Evolutionary conservation across 2,888 invertebrate species (phyloP).

Genomic region (Horisme vitalbata): DNA sequence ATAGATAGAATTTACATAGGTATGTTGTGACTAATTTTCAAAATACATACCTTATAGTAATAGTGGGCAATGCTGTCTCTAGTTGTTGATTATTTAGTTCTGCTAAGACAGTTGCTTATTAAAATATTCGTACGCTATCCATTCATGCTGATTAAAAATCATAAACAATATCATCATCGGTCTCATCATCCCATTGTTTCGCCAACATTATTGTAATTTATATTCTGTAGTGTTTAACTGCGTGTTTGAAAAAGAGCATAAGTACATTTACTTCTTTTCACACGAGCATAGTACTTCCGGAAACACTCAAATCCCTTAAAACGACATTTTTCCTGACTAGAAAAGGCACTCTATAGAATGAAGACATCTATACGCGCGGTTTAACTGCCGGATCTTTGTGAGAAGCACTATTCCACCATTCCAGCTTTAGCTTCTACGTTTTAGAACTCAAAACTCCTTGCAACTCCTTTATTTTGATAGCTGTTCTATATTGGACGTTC

Average conservation of each 20-base stretch:
- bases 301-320: conserved; percentile 31
- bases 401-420: conserved; percentile 24
- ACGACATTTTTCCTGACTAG: conserved; percentile 48
- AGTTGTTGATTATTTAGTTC: too few relatives aligned
- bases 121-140: too few relatives aligned
- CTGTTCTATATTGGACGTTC: conserved; percentile 39
- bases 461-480: background rate
- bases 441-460: conserved; percentile 14
- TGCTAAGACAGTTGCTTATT: too few relatives aligned
- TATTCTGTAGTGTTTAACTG: too few relatives aligned
- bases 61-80: too few relatives aligned
- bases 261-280: conserved; percentile 16
- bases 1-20: too few relatives aligned
- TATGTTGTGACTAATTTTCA: background rate
- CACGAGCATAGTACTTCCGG: conserved; percentile 30
- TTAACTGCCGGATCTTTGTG: conserved; percentile 64
- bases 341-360: conserved; percentile 59
- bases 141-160: conserved; percentile 6
- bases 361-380: conserved; percentile 40
- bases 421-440: conserved; percentile 5
- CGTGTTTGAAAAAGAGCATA: conserved; percentile 16
- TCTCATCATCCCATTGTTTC: conserved; percentile 5
- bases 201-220: conserved; percentile 4
- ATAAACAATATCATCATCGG: conserved; percentile 5
- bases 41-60: too few relatives aligned